Evolutionary conservation across 1,140 invertebrate genomes (phyloP), one percentile per base, ranked within the genome.

Genomic region (Microplitis mediator): DNA sequence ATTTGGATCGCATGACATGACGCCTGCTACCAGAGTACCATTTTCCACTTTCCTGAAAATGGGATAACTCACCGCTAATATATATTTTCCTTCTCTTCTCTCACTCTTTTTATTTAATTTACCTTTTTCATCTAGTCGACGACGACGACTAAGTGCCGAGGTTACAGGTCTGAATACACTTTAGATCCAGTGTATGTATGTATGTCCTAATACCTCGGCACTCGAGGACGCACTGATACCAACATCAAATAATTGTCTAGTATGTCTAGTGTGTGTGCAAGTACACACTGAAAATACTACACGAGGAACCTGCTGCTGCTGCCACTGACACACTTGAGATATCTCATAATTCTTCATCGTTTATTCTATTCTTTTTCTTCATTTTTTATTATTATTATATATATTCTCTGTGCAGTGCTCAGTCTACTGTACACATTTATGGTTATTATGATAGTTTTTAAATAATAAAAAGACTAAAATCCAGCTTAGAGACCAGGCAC

Each of bases 221-320:
- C 56, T 11, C 14, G 16, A 45, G 51, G 64, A 74, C 71, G 64
- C 65, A 75, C 67, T 74, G 75, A 80, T 77, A 78, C 71, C 71
- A 73, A 77, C 69, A 69, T 69, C 76, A 77, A 78, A 79, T 80
- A 72, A 72, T 66, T 58, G 69, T 71, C 51, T 31, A 63, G 45
- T 9, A 16, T 51, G 64, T 35, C 39, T 63, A 52, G n/a, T 32
- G 36, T 54, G 9, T 50, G 65, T 31, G 23, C 23, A 23, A 23
- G 23, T 16, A 5, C 52, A 68, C 66, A 34, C 58, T 50, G 32
- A 68, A 54, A 54, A 68, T 58, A 34, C 32, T 23, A 23, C 23
- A 23, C 35, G 45, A 50, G 14, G 31, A 71, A 64, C 61, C 60
- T 62, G 39, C 69, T 63, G 58, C 39, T 70, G 39, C 60, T 62